These are phyloP conservation scores for Mesoligia furuncula DNA, from an alignment of 2,888 invertebrate species.

Conservation along the genomic window DNA sequence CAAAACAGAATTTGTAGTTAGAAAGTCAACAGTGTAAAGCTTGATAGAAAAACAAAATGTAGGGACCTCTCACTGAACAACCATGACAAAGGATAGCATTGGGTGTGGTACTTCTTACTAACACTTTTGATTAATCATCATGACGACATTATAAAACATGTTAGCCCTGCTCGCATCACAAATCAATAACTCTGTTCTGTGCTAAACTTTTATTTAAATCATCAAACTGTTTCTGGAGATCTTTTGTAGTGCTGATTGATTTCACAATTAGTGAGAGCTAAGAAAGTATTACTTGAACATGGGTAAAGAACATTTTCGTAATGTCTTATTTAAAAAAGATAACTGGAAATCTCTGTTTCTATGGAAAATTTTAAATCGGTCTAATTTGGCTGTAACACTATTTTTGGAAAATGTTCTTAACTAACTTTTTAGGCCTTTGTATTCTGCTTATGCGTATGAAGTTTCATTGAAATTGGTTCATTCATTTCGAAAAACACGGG, in stretches of 20 bases:
- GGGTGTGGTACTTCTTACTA: conserved; percentile 6
- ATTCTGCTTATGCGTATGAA: too few relatives aligned
- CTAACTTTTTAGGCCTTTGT: too few relatives aligned
- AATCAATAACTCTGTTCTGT: not conserved
- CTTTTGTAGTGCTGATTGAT: not conserved
- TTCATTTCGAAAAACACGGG: too few relatives aligned
- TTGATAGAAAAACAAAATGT: not conserved
- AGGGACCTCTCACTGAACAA: not conserved
- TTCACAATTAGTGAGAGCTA: not conserved
- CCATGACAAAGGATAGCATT: not conserved
- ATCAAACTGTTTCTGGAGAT: not conserved
- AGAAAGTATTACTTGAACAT: not conserved
- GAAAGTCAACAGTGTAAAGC: not conserved
- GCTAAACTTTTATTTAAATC: not conserved
- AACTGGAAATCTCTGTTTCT: too few relatives aligned
- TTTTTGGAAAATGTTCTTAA: too few relatives aligned
- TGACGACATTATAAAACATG: not conserved
- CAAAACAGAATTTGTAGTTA: not conserved
- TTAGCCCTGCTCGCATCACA: not conserved
- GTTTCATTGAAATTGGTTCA: too few relatives aligned
- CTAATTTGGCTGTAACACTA: too few relatives aligned
- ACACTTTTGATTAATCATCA: not conserved
- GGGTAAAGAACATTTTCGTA: too few relatives aligned
- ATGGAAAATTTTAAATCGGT: too few relatives aligned
- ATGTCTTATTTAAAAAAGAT: too few relatives aligned